A percentile compares a stretch with the other conserved stretches of the same genome.
Conservation (phyloP, 2,113 vertebrate genomes). For the Gymnorhina tibicen region DNA sequence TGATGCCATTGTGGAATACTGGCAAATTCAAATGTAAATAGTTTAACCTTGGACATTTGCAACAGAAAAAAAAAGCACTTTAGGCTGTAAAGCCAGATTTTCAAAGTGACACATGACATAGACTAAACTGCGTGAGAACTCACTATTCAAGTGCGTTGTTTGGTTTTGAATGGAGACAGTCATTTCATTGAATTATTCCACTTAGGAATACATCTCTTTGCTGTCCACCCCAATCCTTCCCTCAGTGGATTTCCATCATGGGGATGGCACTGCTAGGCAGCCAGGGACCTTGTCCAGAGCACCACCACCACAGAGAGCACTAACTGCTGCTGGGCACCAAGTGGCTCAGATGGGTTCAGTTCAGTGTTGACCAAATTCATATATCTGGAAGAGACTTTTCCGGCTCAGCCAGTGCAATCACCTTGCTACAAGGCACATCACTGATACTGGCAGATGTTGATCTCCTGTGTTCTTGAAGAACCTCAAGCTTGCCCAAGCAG, state of each 20-base stretch:
- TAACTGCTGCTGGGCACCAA: accelerated
- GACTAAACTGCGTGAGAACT: not conserved
- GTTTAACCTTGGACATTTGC: not conserved
- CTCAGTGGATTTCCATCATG: not conserved
- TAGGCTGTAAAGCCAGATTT: not conserved
- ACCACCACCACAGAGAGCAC: not conserved
- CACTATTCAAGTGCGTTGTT: not conserved
- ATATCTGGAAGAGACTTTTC: not conserved
- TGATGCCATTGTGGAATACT: not conserved
- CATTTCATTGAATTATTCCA: not conserved
- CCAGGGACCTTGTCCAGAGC: not conserved
- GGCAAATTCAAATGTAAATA: not conserved
- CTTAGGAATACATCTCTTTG: not conserved
- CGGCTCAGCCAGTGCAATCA: not conserved
- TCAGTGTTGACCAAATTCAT: not conserved
- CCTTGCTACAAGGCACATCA: not conserved
- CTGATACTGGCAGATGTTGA: not conserved
- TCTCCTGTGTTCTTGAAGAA: not conserved
- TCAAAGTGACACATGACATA: not conserved
- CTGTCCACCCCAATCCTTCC: not conserved
- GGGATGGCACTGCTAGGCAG: not conserved
- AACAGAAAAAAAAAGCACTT: not conserved
- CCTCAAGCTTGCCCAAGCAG: not conserved
- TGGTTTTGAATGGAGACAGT: not conserved
- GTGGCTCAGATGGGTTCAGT: not conserved